Base-by-base conservation (phyloP, 30 jellyfish, hydroid and myxozoan species). In the Rhopilema esculentum region DNA sequence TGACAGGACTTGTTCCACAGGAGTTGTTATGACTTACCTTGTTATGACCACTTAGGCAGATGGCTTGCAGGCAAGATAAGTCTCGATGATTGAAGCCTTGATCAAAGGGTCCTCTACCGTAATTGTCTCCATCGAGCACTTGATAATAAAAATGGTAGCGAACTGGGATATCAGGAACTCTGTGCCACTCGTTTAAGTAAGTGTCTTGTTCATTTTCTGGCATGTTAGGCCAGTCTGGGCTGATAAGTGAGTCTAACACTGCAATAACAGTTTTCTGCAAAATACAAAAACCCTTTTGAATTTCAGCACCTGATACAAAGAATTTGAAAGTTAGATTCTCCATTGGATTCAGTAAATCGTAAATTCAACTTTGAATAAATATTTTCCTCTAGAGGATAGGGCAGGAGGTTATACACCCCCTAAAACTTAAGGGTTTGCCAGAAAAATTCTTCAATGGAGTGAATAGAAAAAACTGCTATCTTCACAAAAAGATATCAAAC, bases 151-250 rank as follows among this genome's bases (percentile, higher is more conserved):
- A 95, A 84, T 95, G 99, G 64, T 95, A 89, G 12, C 97, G 86
- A 2, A 95, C 66, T 16, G 99, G 99, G 26, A 85, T 78, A 75
- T 95, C 92, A 24, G 97, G 99, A 16, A 84, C 90, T 28, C 75
- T 69, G 67, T 90, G 76, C 96, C 97, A 90, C 27, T 84, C 97
- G 40, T 86, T 82, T 65, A 84, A 95, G 53, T 62, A 68, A 21
- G 30, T 28, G n/a, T 75, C 88, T 23, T 72, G 84, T 51, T 95
- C 93, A 23, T 76, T 94, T 33, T 75, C 87, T 28, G 97, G 98
- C 31, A 89, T 65, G 77, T 66, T 79, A 18, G 99, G 99, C 99
- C 99, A 95, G 72, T 89, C 96, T 23, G 99, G 99, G 68, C 90
- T 89, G 70, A 95, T 90, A 19, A 90, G 74, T 7, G 93, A 80